Evolutionary conservation across 2,888 invertebrate genomes (phyloP), one percentile per base, ranked within the genome.

Genomic region (Volucella inanis): DNA sequence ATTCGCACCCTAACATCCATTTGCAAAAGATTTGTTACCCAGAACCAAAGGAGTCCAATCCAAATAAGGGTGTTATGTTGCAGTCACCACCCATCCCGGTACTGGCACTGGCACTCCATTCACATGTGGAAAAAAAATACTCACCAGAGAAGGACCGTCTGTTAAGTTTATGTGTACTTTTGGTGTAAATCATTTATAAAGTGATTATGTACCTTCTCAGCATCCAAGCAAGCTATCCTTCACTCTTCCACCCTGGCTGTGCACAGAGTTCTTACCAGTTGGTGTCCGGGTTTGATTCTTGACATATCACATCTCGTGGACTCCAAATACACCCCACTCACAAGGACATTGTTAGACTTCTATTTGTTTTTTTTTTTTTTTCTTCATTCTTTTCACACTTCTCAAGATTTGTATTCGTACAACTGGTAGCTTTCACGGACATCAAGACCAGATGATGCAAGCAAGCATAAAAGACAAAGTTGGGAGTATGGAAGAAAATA

Each of bases 131-230:
- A 50, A 38, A 71, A 80, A 65, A 75, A 74, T 57, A 14, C 22
- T 65, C 65, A 12, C 45, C 39, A 62, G 47, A 15, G 68, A 70
- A 80, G 43, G 75, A 64, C 49, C 75, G 65, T 71, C 79, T 79
- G 75, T 62, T 62, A 76, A 85, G 80, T 81, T 81, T 61, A 50
- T 80, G 65, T 84, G 75, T 45, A 62, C 59, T 79, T 81, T 85
- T 76, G 50, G 57, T 81, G 61, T 85, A 81, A 85, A 85, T 85
- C 85, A 85, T 85, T 85, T 85, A 85, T 85, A 81, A 85, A 85
- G 85, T 81, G 81, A 85, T 85, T 85, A 85, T 81, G 47, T 72
- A 55, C 57, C 61, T 43, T 41, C 57, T 61, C 18, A 49, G 50
- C 52, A 15, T 15, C 10, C 52, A 47, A 45, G 8, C 39, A 18